A percentile compares a stretch with the other conserved stretches of the same genome.
Conservation (phyloP, 2,797 vertebrate genomes). For the Melopsittacus undulatus region DNA sequence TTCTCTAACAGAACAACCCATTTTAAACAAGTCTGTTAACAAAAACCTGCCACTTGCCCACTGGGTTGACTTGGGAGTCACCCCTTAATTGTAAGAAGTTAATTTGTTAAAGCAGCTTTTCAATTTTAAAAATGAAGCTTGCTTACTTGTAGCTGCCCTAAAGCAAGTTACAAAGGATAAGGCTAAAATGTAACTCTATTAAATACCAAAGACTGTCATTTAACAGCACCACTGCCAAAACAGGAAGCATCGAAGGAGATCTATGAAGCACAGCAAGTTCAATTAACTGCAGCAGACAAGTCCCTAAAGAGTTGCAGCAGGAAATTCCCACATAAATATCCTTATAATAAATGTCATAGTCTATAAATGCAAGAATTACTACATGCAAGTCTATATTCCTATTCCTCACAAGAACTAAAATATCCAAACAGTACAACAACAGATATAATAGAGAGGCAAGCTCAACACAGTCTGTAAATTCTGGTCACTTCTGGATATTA, state of each 20-base stretch:
- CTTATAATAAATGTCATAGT: background rate
- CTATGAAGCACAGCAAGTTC: background rate
- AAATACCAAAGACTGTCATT: background rate
- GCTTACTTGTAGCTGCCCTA: background rate
- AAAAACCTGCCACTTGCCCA: background rate
- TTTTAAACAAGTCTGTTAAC: background rate
- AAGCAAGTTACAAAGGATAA: background rate
- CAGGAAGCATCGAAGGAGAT: background rate
- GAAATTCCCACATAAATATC: background rate
- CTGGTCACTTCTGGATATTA: background rate
- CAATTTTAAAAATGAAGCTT: background rate
- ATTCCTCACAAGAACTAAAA: background rate
- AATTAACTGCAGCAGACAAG: background rate
- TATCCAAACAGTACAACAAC: background rate
- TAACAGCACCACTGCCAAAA: background rate
- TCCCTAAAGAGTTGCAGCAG: background rate
- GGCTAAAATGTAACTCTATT: background rate
- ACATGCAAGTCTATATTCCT: background rate
- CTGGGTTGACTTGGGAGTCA: background rate
- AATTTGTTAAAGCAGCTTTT: background rate
- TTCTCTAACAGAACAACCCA: background rate
- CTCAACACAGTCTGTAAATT: background rate
- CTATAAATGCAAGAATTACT: background rate
- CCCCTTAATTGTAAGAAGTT: background rate
- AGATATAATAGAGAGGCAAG: background rate